phyloP scores from a whole-genome alignment of 2,113 vertebrate genomes.

The Aphyosemion australe region DNA sequence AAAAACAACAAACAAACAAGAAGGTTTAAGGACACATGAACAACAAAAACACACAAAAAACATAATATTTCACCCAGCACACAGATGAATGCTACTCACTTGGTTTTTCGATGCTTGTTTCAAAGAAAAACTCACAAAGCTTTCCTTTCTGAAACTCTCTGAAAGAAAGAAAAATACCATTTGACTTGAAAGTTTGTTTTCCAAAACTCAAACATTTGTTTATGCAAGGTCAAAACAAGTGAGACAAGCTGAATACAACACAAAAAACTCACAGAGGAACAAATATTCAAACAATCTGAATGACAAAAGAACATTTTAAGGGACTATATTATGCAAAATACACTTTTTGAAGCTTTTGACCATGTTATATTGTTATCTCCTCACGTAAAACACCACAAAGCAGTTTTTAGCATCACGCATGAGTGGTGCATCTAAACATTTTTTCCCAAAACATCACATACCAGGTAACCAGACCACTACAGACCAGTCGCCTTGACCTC shows the following conservation, averaged over 20 bases:
- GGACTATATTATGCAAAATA: too few relatives aligned
- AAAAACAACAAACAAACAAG: conserved; percentile 22
- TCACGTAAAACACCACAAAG: too few relatives aligned
- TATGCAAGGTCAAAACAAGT: conserved; percentile 30
- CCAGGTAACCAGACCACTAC: too few relatives aligned
- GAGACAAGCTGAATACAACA: conserved; percentile 3
- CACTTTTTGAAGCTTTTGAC: too few relatives aligned
- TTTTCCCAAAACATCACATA: too few relatives aligned
- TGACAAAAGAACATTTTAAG: conserved; percentile 4
- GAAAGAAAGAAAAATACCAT: conserved; percentile 46
- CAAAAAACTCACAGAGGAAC: conserved; percentile 1
- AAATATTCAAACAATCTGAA: conserved; percentile 18
- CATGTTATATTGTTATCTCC: too few relatives aligned
- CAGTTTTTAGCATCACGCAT: too few relatives aligned
- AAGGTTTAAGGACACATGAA: not conserved
- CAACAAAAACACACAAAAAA: not conserved
- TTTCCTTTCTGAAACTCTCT: conserved; percentile 80
- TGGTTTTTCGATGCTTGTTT: conserved; percentile 72
- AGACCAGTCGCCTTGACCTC: too few relatives aligned
- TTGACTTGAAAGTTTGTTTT: conserved; percentile 10
- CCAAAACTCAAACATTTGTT: conserved; percentile 15
- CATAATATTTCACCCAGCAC: not conserved
- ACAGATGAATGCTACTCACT: conserved; percentile 55
- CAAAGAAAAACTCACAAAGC: conserved; percentile 73
- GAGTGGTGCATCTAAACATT: too few relatives aligned